These are phyloP conservation scores for Gallinago paraguaiae DNA, from an alignment of 2,113 vertebrate genomes.

Conservation along the genomic window DNA sequence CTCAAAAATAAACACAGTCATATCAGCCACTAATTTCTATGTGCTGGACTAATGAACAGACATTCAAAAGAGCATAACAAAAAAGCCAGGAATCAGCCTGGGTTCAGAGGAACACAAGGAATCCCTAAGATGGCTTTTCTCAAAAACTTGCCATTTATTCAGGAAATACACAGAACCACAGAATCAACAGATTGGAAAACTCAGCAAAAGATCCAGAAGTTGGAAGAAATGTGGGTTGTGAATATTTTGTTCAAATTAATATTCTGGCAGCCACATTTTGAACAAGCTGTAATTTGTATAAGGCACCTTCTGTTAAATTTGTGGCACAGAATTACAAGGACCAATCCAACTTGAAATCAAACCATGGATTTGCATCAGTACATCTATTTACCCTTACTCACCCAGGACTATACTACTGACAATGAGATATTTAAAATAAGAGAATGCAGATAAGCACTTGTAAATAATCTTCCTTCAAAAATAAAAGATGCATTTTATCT, in stretches of 20 bases:
- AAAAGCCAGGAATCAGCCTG: background rate
- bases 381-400: slow-evolving; percentile 50
- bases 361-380: slow-evolving; percentile 44
- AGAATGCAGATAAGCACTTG: background rate
- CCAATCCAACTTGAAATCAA: slow-evolving; percentile 63
- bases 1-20: background rate
- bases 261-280: slow-evolving; percentile 75
- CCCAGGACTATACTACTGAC: background rate
- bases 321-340: slow-evolving; percentile 51
- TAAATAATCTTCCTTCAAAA: background rate
- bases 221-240: slow-evolving; percentile 32
- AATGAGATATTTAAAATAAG: slow-evolving; percentile 10
- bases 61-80: slow-evolving; percentile 32
- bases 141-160: background rate
- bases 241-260: slow-evolving; percentile 75
- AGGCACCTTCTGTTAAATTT: slow-evolving; percentile 75
- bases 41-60: background rate
- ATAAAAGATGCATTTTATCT: background rate
- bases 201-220: slow-evolving; percentile 55
- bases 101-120: slow-evolving; percentile 18
- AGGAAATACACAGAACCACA: slow-evolving; percentile 22
- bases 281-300: slow-evolving; percentile 73
- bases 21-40: background rate
- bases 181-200: slow-evolving; percentile 59
- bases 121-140: background rate